These are phyloP conservation scores for Dastarcus helophoroides DNA, from an alignment of 2,888 invertebrate species.

Conservation along the genomic window DNA sequence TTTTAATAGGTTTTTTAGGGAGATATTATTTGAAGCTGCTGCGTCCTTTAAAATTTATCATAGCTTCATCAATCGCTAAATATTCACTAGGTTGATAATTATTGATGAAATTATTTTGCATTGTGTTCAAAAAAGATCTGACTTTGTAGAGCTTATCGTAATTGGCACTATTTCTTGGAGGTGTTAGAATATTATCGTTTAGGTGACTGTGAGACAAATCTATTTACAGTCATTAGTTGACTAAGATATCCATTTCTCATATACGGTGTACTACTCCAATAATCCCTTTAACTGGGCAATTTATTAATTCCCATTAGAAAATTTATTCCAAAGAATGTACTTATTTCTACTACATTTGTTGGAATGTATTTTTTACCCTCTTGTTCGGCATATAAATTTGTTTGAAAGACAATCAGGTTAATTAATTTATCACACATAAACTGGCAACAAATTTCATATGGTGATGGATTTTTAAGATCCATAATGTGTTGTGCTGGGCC, in stretches of 20 bases:
- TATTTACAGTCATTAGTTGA: slow-evolving; percentile 13
- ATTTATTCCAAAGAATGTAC: too few species aligned
- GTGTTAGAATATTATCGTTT: slow-evolving; percentile 16
- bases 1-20: slow-evolving; percentile 25
- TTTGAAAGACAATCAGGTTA: too few species aligned
- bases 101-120: slow-evolving; percentile 13
- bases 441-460: too few species aligned
- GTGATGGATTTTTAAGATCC: too few species aligned
- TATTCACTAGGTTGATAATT: slow-evolving; percentile 12
- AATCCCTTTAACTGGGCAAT: slow-evolving; percentile 16
- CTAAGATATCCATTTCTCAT: slow-evolving; percentile 14
- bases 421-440: too few species aligned
- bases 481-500: too few species aligned
- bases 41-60: slow-evolving; percentile 18
- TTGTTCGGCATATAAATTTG: too few species aligned
- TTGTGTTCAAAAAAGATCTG: slow-evolving; percentile 12
- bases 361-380: too few species aligned
- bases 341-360: too few species aligned
- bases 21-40: slow-evolving; percentile 22
- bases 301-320: slow-evolving; percentile 17
- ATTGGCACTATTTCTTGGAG: slow-evolving; percentile 6
- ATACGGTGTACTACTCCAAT: slow-evolving; percentile 14
- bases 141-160: slow-evolving; percentile 17
- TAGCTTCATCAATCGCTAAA: slow-evolving; percentile 17
- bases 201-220: slow-evolving; percentile 17